phyloP scores from a whole-genome alignment of 2,113 vertebrate genomes.

The Aix galericulata region DNA sequence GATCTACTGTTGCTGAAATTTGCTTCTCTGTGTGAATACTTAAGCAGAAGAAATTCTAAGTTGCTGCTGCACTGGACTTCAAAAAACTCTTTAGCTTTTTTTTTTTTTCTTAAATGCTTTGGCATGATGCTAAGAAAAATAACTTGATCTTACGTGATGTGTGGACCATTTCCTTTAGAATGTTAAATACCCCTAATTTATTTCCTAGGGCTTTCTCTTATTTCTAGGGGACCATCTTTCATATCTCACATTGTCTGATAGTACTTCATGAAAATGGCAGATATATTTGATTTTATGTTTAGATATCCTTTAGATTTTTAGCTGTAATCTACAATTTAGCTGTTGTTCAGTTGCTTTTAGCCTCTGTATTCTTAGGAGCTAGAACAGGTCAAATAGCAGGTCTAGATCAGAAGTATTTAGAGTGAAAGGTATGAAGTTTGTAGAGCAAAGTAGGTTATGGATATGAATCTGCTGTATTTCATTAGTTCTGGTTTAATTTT shows the following conservation, averaged over 20 bases:
- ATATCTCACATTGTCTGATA: background rate
- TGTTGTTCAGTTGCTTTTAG: background rate
- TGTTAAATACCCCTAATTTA: background rate
- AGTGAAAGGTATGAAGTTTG: too few relatives aligned
- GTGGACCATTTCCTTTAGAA: background rate
- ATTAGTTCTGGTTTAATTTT: background rate
- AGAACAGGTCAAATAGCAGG: background rate
- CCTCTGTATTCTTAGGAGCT: background rate
- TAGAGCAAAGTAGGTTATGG: background rate
- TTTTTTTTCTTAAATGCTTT: background rate
- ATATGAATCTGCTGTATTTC: background rate
- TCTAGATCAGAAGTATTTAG: background rate
- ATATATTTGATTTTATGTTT: background rate
- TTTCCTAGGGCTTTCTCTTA: background rate
- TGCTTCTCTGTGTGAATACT: background rate
- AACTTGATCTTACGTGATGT: background rate
- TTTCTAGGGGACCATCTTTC: background rate
- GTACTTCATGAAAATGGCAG: background rate
- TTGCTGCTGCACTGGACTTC: background rate
- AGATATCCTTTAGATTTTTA: background rate
- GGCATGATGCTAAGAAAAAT: background rate
- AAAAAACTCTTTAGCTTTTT: background rate
- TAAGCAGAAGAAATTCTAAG: background rate
- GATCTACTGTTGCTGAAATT: background rate
- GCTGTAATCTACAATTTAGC: background rate